A percentile compares a stretch with the other conserved stretches of the same genome.
Conservation (phyloP, 2,888 invertebrate genomes). For the Leptinotarsa juncta region DNA sequence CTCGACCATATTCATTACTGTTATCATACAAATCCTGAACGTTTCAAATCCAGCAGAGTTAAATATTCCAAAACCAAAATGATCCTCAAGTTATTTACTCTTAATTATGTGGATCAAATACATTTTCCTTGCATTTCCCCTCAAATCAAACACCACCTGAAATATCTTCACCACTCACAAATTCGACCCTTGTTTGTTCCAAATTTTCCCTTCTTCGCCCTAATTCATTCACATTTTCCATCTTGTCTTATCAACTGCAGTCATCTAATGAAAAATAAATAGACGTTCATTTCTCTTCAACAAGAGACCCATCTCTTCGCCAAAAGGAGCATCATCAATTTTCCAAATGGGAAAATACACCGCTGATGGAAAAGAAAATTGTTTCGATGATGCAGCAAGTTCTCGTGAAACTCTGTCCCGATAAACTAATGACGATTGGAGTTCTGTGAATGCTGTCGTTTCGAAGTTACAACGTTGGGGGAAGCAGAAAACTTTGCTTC, state of each 20-base stretch:
- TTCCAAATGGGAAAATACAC: slow-evolving; percentile 39
- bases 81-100: too few species aligned
- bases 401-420: slow-evolving; percentile 17
- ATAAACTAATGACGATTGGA: slow-evolving; percentile 4
- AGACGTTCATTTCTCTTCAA: slow-evolving; percentile 30
- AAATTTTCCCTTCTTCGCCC: not conserved
- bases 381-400: slow-evolving; percentile 44
- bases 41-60: too few species aligned
- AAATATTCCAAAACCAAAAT: too few species aligned
- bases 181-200: not conserved
- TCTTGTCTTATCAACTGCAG: not conserved
- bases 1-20: too few species aligned
- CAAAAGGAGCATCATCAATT: slow-evolving; percentile 39
- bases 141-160: not conserved
- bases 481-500: too few species aligned
- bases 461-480: not conserved
- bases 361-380: slow-evolving; percentile 42
- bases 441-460: not conserved
- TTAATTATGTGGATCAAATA: too few species aligned
- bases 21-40: too few species aligned
- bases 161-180: not conserved
- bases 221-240: not conserved
- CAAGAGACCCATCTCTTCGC: slow-evolving; percentile 29
- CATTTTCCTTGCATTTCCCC: not conserved
- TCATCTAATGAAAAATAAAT: slow-evolving; percentile 37